Conservation (phyloP, 92 coral and sea anemone species). For the Umimayanthus kanabou region DNA sequence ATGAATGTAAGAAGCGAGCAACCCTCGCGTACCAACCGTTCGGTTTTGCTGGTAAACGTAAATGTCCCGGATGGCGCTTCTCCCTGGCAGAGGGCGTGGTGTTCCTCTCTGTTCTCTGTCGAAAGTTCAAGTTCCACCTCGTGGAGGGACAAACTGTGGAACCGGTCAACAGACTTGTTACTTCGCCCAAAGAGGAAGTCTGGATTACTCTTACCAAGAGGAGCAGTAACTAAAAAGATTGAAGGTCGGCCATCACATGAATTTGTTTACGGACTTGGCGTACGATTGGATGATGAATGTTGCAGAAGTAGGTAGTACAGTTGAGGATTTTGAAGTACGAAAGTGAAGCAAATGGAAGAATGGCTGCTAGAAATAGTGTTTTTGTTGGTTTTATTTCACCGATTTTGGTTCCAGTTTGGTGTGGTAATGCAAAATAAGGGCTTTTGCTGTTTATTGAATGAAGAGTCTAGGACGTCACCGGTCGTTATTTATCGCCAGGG, state of each 20-base stretch:
- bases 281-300: background rate
- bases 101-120: conserved; percentile 79
- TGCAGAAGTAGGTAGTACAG: background rate
- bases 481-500: no score
- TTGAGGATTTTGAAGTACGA: background rate
- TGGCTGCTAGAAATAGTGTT: background rate
- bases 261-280: background rate
- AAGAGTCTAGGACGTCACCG: no score
- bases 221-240: background rate
- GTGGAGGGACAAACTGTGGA: conserved; percentile 89
- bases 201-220: conserved; percentile 81
- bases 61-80: conserved; percentile 96
- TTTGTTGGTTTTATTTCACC: no score
- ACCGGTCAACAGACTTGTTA: conserved; percentile 77
- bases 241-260: background rate
- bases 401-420: no score
- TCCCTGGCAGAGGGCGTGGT: conserved; percentile 85
- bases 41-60: conserved; percentile 98
- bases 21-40: conserved; percentile 90
- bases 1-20: conserved; percentile 78
- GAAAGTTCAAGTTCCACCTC: conserved; percentile 82
- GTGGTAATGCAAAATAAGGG: no score
- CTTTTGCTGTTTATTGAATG: no score
- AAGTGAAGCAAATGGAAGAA: background rate
- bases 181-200: conserved; percentile 87